These are phyloP conservation scores for Eristalinus aeneus DNA, from an alignment of 2,888 invertebrate species.

Conservation along the genomic window DNA sequence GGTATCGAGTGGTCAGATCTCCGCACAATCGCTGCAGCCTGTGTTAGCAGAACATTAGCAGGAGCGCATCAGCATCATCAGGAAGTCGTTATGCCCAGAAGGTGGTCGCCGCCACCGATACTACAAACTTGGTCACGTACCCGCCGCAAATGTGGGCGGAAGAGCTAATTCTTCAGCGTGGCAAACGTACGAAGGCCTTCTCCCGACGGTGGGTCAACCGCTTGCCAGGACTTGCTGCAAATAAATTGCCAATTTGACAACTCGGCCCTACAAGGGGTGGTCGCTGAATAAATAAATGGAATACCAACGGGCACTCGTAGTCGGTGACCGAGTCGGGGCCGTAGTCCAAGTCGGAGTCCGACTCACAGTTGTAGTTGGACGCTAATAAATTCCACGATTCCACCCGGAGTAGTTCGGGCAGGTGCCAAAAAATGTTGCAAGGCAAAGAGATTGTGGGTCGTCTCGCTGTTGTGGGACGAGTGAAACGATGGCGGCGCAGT, in stretches of 20 bases:
- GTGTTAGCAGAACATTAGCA: conserved; percentile 70
- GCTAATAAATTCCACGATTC: conserved; percentile 60
- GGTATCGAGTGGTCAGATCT: conserved; percentile 60
- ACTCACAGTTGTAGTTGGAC: background rate
- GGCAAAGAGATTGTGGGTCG: conserved; percentile 45
- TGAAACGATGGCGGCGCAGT: background rate
- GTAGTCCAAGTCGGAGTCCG: conserved; percentile 11
- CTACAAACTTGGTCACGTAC: background rate
- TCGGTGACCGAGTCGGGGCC: conserved; percentile 13
- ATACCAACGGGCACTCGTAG: conserved; percentile 34
- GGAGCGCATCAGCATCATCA: conserved; percentile 69
- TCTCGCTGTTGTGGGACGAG: background rate
- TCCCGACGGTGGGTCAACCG: conserved; percentile 37
- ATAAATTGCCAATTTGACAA: conserved; percentile 66
- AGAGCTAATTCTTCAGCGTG: background rate
- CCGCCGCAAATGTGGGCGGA: conserved; percentile 37
- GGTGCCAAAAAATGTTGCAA: conserved; percentile 67
- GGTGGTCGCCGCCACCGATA: conserved; percentile 33
- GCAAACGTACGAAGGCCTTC: conserved; percentile 4
- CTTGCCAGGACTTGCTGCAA: conserved; percentile 38
- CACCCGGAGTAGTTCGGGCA: conserved; percentile 44
- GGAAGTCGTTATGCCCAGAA: conserved; percentile 68
- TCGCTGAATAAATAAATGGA: conserved; percentile 43
- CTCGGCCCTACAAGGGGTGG: conserved; percentile 41
- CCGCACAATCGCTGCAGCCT: conserved; percentile 50